Evolutionary conservation across 1,140 invertebrate genomes (phyloP), one percentile per base, ranked within the genome.

Genomic region (Hermetia illucens): DNA sequence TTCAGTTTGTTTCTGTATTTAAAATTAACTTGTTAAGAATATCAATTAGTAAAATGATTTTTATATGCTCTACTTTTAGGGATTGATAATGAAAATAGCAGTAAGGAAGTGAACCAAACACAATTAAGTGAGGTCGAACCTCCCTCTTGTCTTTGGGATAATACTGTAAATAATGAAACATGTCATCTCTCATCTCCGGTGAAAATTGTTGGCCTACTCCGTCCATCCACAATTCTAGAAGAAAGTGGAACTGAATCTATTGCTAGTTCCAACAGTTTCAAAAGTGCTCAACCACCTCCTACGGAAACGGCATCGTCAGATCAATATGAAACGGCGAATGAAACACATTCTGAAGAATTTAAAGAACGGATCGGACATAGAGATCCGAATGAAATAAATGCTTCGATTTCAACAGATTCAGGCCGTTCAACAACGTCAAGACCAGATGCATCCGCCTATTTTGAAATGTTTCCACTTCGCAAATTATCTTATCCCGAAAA

Each of bases 171-270:
- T 6, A 31, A 16, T 8, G 37, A 44, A 19, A 18, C 32, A 13
- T 15, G n/a, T 12, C 18, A 36, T 6, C 38, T 27, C 13, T 44
- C 45, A 5, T 58, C 55, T 3, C 55, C 55, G 0, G 47, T 54
- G 0, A 58, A 58, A 37, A 58, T 58, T 55, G 51, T 58, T 4
- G 55, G 55, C 0, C 35, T 58, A 13, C 13, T 58, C 24, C 45
- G 55, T 2, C 55, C 55, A 8, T 58, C 55, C 2, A 58, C 55
- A 21, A 58, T 58, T 18, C 24, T 55, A n/a, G 55, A 58, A 37
- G 47, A 48, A 22, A 49, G 31, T 21, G 45, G 49, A 29, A 47
- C 55, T 0, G 31, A 37, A 12, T 52, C 53, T 1, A 48, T 47
- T 5, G 13, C 24, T n/a, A 42, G 21, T 17, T 27, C 24, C 13